These are phyloP conservation scores for Oscheius sp. DNA, from an alignment of 2,888 invertebrate genomes.

Conservation along the genomic window DNA sequence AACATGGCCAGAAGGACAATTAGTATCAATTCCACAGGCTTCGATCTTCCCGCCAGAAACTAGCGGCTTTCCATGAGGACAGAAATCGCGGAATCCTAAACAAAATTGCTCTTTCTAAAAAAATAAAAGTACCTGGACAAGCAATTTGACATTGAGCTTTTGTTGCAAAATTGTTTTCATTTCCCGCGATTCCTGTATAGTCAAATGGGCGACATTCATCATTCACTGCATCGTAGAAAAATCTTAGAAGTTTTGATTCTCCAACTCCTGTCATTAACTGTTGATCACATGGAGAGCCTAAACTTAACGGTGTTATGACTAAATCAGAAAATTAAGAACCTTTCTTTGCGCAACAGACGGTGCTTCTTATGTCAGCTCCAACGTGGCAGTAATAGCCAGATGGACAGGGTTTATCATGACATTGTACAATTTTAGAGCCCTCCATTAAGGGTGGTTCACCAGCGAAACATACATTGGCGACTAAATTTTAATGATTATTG, in stretches of 20 bases:
- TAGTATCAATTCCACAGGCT: conserved; percentile 58
- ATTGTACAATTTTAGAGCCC: conserved; percentile 47
- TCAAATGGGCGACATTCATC: conserved; percentile 57
- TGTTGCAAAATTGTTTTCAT: conserved; percentile 66
- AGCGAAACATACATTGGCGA: conserved; percentile 56
- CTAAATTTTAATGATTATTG: conserved; percentile 33
- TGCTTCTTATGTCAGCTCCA: conserved; percentile 40
- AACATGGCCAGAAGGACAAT: conserved; percentile 58
- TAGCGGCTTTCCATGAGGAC: conserved; percentile 65
- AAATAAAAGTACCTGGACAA: conserved; percentile 42
- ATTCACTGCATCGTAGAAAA: conserved; percentile 57
- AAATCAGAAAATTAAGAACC: conserved; percentile 25
- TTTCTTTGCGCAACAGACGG: conserved; percentile 58
- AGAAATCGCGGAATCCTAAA: conserved; percentile 48
- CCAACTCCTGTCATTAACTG: conserved; percentile 62
- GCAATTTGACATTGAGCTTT: conserved; percentile 55
- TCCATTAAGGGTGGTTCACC: conserved; percentile 51
- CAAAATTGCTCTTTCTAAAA: not conserved
- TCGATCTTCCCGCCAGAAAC: conserved; percentile 36
- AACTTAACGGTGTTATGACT: conserved; percentile 4
- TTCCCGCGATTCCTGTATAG: conserved; percentile 63
- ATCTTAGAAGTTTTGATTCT: conserved; percentile 46
- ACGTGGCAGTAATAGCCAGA: conserved; percentile 63
- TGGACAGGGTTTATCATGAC: conserved; percentile 55
- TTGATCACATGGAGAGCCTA: conserved; percentile 61